Evolutionary conservation across 2,113 vertebrate species (phyloP).

Genomic region (Lathamus discolor): DNA sequence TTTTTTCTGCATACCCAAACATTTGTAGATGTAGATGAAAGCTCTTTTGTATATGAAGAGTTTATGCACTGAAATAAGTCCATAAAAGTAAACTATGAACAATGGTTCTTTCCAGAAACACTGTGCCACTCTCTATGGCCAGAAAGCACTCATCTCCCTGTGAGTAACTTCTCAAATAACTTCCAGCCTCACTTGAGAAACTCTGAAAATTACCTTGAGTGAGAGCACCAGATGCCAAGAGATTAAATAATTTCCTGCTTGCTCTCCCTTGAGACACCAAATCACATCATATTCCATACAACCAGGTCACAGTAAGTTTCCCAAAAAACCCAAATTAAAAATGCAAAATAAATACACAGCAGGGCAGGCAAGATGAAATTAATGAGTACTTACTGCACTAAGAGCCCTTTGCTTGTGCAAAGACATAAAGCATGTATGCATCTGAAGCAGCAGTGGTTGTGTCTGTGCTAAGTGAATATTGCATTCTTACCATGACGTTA

Average conservation of each 20-base stretch:
- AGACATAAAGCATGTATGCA: background rate
- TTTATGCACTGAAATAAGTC: background rate
- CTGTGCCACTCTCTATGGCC: background rate
- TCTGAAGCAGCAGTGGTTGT: background rate
- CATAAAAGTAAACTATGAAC: background rate
- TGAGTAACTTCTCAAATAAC: slow-evolving; percentile 53
- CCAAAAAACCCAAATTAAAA: background rate
- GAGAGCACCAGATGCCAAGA: slow-evolving; percentile 10
- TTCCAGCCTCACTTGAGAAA: slow-evolving; percentile 28
- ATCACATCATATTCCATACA: slow-evolving; percentile 41
- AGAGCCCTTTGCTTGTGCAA: background rate
- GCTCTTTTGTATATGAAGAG: background rate
- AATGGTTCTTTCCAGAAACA: background rate
- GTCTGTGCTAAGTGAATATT: background rate
- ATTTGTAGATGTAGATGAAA: background rate
- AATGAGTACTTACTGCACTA: slow-evolving; percentile 10
- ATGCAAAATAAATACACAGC: background rate
- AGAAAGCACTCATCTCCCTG: background rate
- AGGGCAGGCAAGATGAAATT: background rate
- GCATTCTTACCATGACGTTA: slow-evolving; percentile 87
- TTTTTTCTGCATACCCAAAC: background rate
- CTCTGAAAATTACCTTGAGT: slow-evolving; percentile 34
- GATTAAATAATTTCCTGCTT: slow-evolving; percentile 47
- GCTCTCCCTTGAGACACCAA: slow-evolving; percentile 19
- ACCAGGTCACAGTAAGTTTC: background rate